A percentile compares a stretch with the other conserved stretches of the same genome.
Conservation (phyloP, 2,888 invertebrate species). For the Lysandra bellargus region DNA sequence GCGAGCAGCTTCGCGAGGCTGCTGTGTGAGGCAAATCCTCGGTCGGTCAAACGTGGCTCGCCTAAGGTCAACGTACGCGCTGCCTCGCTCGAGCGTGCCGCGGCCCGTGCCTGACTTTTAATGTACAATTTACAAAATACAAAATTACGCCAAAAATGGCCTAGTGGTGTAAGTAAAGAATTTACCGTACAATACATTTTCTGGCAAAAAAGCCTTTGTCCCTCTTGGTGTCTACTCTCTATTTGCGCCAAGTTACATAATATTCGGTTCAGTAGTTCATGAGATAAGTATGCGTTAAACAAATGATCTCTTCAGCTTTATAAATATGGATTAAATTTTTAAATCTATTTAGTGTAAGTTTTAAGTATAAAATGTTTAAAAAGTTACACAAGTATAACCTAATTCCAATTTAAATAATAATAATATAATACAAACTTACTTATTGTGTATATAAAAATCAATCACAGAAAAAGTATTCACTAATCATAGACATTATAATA, state of each 20-base stretch:
- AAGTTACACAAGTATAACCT: not conserved
- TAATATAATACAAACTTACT: slow-evolving; percentile 11
- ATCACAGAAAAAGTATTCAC: slow-evolving; percentile 19
- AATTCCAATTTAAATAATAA: not conserved
- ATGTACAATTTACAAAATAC: not conserved
- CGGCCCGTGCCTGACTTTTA: no score
- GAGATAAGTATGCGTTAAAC: not conserved
- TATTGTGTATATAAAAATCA: slow-evolving; percentile 17
- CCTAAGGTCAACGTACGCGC: no score
- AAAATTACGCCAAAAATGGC: not conserved
- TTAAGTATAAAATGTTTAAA: slow-evolving; percentile 22
- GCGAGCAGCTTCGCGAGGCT: no score
- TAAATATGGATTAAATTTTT: not conserved
- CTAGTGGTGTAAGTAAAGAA: no score
- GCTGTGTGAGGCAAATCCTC: no score
- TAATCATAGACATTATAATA: slow-evolving; percentile 2
- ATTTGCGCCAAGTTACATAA: no score
- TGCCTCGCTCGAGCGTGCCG: no score
- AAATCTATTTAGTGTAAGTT: slow-evolving; percentile 2
- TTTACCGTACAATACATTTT: no score
- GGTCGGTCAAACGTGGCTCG: no score
- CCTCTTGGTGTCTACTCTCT: no score
- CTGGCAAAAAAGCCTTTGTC: no score
- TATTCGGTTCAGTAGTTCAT: no score
- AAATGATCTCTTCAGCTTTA: not conserved